These are phyloP conservation scores for Casuarius casuarius DNA, from an alignment of 2,113 vertebrate genomes.

Conservation along the genomic window DNA sequence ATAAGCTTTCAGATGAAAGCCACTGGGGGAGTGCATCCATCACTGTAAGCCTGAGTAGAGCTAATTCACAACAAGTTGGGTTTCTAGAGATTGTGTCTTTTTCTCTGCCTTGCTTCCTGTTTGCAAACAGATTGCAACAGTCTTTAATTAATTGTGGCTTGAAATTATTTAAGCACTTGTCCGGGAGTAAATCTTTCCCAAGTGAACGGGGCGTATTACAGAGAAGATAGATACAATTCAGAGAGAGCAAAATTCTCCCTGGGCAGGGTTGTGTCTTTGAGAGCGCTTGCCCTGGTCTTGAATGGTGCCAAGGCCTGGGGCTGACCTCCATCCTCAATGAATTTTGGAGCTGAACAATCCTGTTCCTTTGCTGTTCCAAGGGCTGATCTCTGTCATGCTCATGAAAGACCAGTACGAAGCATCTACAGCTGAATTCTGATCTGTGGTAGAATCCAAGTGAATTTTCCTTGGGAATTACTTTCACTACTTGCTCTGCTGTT, in stretches of 20 bases:
- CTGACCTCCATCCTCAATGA: neutral
- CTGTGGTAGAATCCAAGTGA: neutral
- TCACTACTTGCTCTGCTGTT: slow-evolving; percentile 24
- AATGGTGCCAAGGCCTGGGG: neutral
- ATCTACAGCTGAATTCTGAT: neutral
- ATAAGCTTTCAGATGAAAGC: slow-evolving; percentile 35
- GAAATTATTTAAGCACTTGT: slow-evolving; percentile 51
- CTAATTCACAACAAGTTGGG: slow-evolving; percentile 43
- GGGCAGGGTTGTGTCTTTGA: neutral
- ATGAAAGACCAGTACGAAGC: neutral
- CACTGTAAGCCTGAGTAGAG: slow-evolving; percentile 23
- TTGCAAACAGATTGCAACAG: slow-evolving; percentile 35
- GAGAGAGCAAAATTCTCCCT: neutral
- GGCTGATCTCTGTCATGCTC: neutral
- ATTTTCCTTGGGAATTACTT: slow-evolving; percentile 65
- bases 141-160: slow-evolving; percentile 61
- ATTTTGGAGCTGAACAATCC: neutral
- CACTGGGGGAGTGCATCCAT: slow-evolving; percentile 46
- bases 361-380: neutral
- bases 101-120: slow-evolving; percentile 23
- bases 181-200: slow-evolving; percentile 36
- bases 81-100: slow-evolving; percentile 12
- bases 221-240: neutral
- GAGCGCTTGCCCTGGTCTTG: neutral
- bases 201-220: neutral